A percentile compares a stretch with the other conserved stretches of the same genome.
phyloP scores from a whole-genome alignment of 2,797 vertebrate genomes.

The Gallirallus australis region DNA sequence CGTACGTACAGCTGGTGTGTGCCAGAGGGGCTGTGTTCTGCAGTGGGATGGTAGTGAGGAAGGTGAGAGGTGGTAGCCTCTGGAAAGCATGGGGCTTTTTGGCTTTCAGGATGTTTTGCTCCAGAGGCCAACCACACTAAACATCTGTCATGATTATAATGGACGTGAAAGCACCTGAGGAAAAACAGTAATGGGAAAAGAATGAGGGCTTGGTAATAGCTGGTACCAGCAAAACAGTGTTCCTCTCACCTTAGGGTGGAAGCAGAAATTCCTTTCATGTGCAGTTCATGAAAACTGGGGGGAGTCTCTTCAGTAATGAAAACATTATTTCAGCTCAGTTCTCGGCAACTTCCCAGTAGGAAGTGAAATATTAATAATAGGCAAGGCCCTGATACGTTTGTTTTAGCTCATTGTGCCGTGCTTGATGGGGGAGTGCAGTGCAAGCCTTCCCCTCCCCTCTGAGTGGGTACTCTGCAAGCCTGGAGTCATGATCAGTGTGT shows the following conservation, averaged over 20 bases:
- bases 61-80: background rate
- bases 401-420: background rate
- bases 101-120: background rate
- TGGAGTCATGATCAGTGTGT: background rate
- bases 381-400: background rate
- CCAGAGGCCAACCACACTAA: background rate
- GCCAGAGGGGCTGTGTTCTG: fast-evolving
- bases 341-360: background rate
- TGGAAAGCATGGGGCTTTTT: background rate
- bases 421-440: background rate
- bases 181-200: background rate
- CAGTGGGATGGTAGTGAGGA: background rate
- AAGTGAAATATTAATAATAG: background rate
- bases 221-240: background rate
- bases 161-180: background rate
- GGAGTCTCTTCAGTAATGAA: background rate
- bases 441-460: background rate
- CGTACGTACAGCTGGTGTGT: fast-evolving
- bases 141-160: background rate
- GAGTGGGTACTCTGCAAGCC: background rate
- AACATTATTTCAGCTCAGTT: background rate
- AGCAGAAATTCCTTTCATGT: background rate
- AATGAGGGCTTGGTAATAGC: background rate
- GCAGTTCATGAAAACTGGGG: background rate
- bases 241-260: background rate